Evolutionary conservation across 2,888 invertebrate species (phyloP).

Genomic region (Osmoderma eremita): DNA sequence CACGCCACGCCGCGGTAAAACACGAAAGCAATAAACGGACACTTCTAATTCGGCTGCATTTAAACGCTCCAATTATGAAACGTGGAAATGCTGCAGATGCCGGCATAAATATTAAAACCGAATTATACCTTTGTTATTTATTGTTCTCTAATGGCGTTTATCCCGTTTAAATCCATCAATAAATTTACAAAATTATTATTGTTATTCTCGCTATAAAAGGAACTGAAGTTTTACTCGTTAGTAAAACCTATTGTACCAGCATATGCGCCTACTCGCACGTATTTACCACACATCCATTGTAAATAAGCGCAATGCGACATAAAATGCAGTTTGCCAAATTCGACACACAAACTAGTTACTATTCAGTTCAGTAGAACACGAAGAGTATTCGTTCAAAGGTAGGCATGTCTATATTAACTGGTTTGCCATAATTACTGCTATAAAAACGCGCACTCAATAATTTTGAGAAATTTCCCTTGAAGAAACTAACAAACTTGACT

Average conservation of each 20-base stretch:
- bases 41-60: not conserved
- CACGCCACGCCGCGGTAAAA: not conserved
- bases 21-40: not conserved
- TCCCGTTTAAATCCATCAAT: conserved; percentile 28
- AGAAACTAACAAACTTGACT: no score
- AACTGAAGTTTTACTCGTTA: conserved; percentile 49
- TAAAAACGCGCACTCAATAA: no score
- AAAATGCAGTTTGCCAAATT: no score
- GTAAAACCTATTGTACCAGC: conserved; percentile 18
- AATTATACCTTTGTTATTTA: conserved; percentile 36
- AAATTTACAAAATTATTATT: conserved; percentile 15
- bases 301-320: no score
- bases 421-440: no score
- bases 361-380: no score
- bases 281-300: no score
- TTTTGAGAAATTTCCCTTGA: no score
- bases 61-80: not conserved
- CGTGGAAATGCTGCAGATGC: conserved; percentile 4
- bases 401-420: no score
- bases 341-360: no score
- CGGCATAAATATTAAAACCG: conserved; percentile 15
- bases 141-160: conserved; percentile 34
- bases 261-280: not conserved
- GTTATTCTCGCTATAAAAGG: conserved; percentile 43
- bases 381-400: no score